Conservation (phyloP, 2,113 vertebrate genomes). For the Sula dactylatra region DNA sequence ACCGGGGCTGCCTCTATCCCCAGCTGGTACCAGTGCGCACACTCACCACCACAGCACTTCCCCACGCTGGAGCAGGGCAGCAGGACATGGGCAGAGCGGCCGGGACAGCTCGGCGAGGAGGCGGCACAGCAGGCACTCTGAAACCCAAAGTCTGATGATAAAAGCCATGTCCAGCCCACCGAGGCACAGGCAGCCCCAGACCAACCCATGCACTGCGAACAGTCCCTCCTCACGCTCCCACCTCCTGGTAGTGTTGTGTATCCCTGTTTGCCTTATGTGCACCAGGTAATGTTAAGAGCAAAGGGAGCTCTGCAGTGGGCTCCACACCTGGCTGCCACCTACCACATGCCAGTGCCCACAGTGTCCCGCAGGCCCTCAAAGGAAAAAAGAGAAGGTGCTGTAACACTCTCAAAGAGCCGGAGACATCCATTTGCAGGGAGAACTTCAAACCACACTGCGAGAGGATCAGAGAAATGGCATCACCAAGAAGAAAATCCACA, state of each 20-base stretch:
- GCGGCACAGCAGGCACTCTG: background rate
- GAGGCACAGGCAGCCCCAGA: background rate
- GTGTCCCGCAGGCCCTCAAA: background rate
- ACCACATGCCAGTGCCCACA: background rate
- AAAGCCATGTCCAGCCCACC: background rate
- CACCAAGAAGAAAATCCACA: background rate
- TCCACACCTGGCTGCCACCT: background rate
- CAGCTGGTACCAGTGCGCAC: background rate
- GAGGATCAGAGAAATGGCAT: background rate
- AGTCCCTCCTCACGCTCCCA: background rate
- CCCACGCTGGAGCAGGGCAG: too few species aligned
- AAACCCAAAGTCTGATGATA: background rate
- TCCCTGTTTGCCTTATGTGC: accelerated
- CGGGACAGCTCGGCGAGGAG: background rate
- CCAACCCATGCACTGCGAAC: background rate
- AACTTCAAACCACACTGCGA: background rate
- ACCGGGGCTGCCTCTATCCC: background rate
- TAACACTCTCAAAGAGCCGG: background rate
- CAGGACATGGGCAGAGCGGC: background rate
- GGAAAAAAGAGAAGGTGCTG: background rate
- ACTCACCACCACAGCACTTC: background rate
- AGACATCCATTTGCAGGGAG: background rate
- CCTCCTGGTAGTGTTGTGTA: background rate
- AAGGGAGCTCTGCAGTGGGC: background rate
- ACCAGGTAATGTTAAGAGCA: background rate